Percentiles rank a stretch among this genome's conserved stretches.
phyloP scores from a whole-genome alignment of 2,113 vertebrate species.

The Anoplopoma fimbria region DNA sequence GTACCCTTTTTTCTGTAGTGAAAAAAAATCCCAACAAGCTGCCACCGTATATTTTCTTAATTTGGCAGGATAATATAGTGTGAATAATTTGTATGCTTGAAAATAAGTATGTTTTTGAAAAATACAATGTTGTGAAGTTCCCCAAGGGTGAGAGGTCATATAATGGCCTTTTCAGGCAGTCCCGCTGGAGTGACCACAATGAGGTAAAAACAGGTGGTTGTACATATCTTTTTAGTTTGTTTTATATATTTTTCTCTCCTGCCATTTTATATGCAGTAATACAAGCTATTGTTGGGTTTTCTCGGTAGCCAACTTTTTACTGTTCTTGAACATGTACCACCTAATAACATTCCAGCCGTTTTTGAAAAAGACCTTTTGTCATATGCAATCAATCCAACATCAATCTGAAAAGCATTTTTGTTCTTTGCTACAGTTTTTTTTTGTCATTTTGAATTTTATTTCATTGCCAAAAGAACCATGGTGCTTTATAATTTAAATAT shows the following conservation, averaged over 20 bases:
- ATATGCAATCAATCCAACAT: conserved; percentile 93
- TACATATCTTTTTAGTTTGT: conserved; percentile 92
- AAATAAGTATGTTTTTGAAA: conserved; percentile 86
- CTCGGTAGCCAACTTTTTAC: conserved; percentile 92
- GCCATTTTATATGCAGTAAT: conserved; percentile 99
- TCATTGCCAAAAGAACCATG: conserved; percentile 96
- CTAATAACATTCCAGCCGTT: conserved; percentile 95
- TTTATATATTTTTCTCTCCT: conserved; percentile 89
- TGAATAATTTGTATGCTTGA: conserved; percentile 99
- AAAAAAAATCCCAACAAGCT: conserved; percentile 94
- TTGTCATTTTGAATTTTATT: conserved; percentile 81
- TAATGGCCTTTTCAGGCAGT: conserved; percentile 89
- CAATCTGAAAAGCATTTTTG: conserved; percentile 65
- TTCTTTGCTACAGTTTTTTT: conserved; percentile 76
- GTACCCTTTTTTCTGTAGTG: conserved; percentile 96
- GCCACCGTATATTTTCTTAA: conserved; percentile 99
- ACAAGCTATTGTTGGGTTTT: conserved; percentile 98
- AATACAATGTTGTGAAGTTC: conserved; percentile 89
- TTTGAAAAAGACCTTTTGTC: conserved; percentile 87
- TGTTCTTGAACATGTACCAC: conserved; percentile 92
- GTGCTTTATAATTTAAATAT: conserved; percentile 97
- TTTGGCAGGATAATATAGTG: conserved; percentile 99
- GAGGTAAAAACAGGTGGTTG: conserved; percentile 93
- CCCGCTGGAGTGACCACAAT: conserved; percentile 87
- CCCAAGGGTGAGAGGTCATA: conserved; percentile 91